Evolutionary conservation across 2,888 invertebrate genomes (phyloP).

Genomic region (Chymomyza caudatula): DNA sequence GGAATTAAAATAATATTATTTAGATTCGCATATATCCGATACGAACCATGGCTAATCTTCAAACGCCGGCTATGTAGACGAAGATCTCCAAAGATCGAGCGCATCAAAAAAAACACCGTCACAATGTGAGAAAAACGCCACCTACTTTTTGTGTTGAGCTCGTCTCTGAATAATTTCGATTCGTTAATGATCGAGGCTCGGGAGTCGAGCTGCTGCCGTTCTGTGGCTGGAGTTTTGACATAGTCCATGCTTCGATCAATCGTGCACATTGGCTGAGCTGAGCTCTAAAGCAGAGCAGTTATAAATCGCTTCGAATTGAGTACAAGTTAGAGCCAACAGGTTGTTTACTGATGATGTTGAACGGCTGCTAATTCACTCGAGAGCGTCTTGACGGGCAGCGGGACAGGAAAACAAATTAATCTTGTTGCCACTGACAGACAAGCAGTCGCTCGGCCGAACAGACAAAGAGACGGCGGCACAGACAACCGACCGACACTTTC

Average conservation of each 20-base stretch:
- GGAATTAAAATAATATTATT: conserved; percentile 64
- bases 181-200: conserved; percentile 11
- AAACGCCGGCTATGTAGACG: conserved; percentile 49
- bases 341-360: conserved; percentile 49
- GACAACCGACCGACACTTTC: conserved; percentile 52
- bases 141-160: conserved; percentile 45
- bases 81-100: conserved; percentile 24
- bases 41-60: conserved; percentile 55
- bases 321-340: conserved; percentile 51
- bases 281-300: conserved; percentile 1
- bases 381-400: conserved; percentile 12
- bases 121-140: conserved; percentile 64
- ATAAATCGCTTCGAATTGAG: conserved; percentile 23
- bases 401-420: conserved; percentile 65
- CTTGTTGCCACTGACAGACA: conserved; percentile 52
- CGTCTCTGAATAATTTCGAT: conserved; percentile 24
- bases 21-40: conserved; percentile 71
- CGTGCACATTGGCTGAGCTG: conserved; percentile 5
- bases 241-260: conserved; percentile 3
- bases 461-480: background rate
- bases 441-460: background rate
- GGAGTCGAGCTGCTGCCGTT: background rate
- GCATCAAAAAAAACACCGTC: conserved; percentile 17
- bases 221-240: conserved; percentile 8
- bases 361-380: background rate